These are phyloP conservation scores for Anastrepha obliqua DNA, from an alignment of 1,140 invertebrate genomes.

Conservation along the genomic window DNA sequence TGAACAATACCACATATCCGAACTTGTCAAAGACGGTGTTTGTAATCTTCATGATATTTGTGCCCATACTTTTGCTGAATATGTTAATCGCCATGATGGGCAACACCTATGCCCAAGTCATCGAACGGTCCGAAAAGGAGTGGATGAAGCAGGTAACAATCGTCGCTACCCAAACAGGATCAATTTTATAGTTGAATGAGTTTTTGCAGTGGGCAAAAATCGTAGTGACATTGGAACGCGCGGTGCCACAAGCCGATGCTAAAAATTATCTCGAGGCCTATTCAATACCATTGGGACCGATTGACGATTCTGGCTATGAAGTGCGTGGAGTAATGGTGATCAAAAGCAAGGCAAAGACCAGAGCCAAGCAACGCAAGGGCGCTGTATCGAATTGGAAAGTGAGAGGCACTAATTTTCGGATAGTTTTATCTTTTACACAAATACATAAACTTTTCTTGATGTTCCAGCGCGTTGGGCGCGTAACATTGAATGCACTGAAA, in stretches of 20 bases:
- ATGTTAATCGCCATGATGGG: slow-evolving; percentile 99
- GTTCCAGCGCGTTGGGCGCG: slow-evolving; percentile 87
- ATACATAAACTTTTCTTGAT: slow-evolving; percentile 34
- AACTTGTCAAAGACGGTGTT: slow-evolving; percentile 95
- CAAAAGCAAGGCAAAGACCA: slow-evolving; percentile 96
- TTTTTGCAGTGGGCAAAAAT: slow-evolving; percentile 94
- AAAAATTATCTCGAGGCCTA: slow-evolving; percentile 95
- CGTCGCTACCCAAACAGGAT: neutral
- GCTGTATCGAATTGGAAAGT: slow-evolving; percentile 98
- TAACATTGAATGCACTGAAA: slow-evolving; percentile 87
- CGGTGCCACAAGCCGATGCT: slow-evolving; percentile 91
- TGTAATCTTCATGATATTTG: slow-evolving; percentile 97
- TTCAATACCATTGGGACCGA: slow-evolving; percentile 91
- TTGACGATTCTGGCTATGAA: slow-evolving; percentile 87
- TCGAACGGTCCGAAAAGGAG: slow-evolving; percentile 98
- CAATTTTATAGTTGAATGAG: too few species aligned
- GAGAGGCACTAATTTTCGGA: neutral
- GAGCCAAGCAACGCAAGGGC: slow-evolving; percentile 96
- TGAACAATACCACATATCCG: slow-evolving; percentile 92
- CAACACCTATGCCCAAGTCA: slow-evolving; percentile 98
- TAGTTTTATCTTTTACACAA: neutral
- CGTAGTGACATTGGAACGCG: slow-evolving; percentile 94
- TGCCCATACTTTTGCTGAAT: slow-evolving; percentile 96
- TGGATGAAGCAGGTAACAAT: slow-evolving; percentile 93
- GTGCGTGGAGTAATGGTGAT: slow-evolving; percentile 97